phyloP scores from a whole-genome alignment of 1,140 invertebrate species.

The Colletes gigas region DNA sequence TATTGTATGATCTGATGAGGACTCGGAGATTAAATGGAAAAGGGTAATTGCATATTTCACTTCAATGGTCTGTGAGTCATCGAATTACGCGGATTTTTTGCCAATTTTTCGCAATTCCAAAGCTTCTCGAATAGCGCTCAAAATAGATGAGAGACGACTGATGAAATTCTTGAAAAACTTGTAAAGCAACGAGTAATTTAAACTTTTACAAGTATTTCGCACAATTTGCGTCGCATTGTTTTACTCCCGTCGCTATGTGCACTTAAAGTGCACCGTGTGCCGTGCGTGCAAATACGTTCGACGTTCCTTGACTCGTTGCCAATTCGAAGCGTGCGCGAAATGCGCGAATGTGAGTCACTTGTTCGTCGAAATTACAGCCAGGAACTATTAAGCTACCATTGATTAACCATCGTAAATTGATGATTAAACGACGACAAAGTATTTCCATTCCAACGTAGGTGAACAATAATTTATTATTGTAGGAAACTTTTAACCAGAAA shows the following conservation, averaged over 20 bases:
- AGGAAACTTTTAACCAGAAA: too few relatives aligned
- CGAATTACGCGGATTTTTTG: too few relatives aligned
- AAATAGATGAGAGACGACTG: too few relatives aligned
- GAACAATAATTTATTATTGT: too few relatives aligned
- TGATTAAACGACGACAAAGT: background rate
- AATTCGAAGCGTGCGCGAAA: constrained; percentile 34
- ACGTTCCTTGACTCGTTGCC: constrained; percentile 33
- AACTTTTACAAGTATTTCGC: background rate
- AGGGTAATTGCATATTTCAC: too few relatives aligned
- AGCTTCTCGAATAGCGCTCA: too few relatives aligned
- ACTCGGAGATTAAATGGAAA: too few relatives aligned
- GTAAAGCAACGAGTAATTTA: background rate
- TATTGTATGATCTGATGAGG: too few relatives aligned
- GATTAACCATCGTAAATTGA: constrained; percentile 3
- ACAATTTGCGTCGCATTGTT: constrained; percentile 6
- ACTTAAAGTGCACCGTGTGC: constrained; percentile 19
- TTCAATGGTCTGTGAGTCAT: too few relatives aligned
- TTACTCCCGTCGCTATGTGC: constrained; percentile 4
- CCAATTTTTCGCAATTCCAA: too few relatives aligned
- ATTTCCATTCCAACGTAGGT: too few relatives aligned
- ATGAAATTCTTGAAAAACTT: background rate
- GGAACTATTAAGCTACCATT: background rate
- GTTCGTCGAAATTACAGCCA: constrained; percentile 7
- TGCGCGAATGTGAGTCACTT: constrained; percentile 16
- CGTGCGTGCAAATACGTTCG: constrained; percentile 11